Evolutionary conservation across 2,797 vertebrate species (phyloP), one percentile per base, ranked within the genome.

Genomic region (Threskiornis aethiopicus): DNA sequence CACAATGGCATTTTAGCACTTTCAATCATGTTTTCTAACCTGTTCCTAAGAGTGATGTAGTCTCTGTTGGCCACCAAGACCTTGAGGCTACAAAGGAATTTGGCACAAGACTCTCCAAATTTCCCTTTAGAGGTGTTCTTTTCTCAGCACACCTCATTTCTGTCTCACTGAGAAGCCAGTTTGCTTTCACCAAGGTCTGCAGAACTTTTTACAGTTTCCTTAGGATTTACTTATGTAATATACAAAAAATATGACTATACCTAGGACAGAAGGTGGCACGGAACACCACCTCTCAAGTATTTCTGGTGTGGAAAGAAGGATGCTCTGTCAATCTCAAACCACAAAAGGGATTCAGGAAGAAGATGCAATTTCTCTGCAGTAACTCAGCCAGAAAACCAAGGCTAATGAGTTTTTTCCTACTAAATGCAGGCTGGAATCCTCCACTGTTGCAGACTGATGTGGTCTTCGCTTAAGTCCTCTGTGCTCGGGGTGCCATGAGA

Each of bases 91-190:
- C 59, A 83, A 78, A 93, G 71, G 77, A 94, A 94, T 96, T 90
- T 96, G 94, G 88, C 92, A 77, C 46, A 89, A 85, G 57, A 54
- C 49, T 87, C 51, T 93, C 65, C 1, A 4, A 62, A 89, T 95
- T 92, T 94, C 89, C 87, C 95, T 90, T 93, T 85, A 73, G 95
- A 90, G 57, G 49, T 72, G 72, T 89, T 89, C 90, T 91, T 92
- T 94, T 94, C 90, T 93, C 64, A 86, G 82, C 81, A 95, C 90
- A 96, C 94, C 79, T 96, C 76, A 91, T 96, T 96, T 93, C 78
- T 94, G 84, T 95, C 84, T 94, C 72, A 71, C 65, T 75, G 82
- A 96, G 84, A 91, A 95, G 41, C 62, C 69, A 77, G 71, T 91
- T 95, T 93, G 66, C 82, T 97, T 95, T 95, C 94, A 93, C 67